Evolutionary conservation across 92 coral and sea anemone species (phyloP).

Genomic region (Epizoanthus ramosus): DNA sequence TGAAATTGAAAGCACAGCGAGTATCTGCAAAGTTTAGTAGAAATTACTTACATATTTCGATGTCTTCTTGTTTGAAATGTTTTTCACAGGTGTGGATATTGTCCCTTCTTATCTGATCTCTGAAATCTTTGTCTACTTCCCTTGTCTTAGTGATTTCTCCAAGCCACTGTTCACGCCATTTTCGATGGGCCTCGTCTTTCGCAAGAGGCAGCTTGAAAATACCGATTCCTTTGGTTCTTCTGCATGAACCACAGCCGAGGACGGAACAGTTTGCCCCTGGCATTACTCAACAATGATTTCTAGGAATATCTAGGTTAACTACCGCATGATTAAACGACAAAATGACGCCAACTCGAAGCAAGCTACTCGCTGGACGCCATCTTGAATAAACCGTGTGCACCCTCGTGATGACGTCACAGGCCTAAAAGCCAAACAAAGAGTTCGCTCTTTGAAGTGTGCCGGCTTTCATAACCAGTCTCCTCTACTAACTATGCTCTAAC

Average conservation of each 20-base stretch:
- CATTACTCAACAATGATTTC: constrained; percentile 29
- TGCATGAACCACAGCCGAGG: constrained; percentile 59
- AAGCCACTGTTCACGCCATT: constrained; percentile 65
- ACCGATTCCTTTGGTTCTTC: constrained; percentile 58
- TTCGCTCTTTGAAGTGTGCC: constrained; percentile 24
- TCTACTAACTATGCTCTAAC: neutral
- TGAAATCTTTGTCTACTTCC: constrained; percentile 4
- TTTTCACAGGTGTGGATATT: constrained; percentile 35
- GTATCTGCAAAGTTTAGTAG: neutral
- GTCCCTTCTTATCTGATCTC: constrained; percentile 34
- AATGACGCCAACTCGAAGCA: constrained; percentile 39
- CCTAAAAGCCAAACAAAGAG: constrained; percentile 56
- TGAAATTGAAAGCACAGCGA: neutral
- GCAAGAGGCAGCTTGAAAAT: constrained; percentile 57
- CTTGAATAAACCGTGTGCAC: constrained; percentile 51
- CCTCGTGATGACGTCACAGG: constrained; percentile 52
- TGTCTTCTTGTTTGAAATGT: constrained; percentile 33
- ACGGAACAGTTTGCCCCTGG: constrained; percentile 60
- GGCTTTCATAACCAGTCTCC: constrained; percentile 26
- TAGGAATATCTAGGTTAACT: neutral
- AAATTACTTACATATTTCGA: constrained; percentile 25
- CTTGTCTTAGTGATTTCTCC: constrained; percentile 41
- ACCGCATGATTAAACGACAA: constrained; percentile 24
- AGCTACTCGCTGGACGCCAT: constrained; percentile 45
- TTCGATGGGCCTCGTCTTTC: constrained; percentile 39